Conservation (phyloP, 30 jellyfish, hydroid and myxozoan genomes). For the Catostylus mosaicus region DNA sequence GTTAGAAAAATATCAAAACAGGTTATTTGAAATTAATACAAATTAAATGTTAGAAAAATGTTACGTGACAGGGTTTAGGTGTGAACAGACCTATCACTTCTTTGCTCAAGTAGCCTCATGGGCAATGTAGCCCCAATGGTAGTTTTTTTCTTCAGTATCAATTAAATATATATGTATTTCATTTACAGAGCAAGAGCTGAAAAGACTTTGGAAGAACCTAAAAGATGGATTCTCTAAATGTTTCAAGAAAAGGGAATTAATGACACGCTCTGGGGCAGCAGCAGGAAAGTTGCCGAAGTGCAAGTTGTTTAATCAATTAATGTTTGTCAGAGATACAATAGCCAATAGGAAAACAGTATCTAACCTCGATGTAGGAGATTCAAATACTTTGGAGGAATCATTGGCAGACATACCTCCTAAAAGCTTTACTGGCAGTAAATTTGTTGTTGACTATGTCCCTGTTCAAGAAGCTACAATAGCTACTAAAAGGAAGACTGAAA, state of each 20-base stretch:
- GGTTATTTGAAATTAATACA: too few relatives aligned
- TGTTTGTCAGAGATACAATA: constrained; percentile 34
- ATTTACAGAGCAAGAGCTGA: constrained; percentile 9
- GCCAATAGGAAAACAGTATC: constrained; percentile 35
- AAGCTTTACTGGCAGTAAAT: not conserved
- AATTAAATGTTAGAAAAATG: too few relatives aligned
- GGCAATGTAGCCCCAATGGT: too few relatives aligned
- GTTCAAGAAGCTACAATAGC: not conserved
- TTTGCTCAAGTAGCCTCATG: too few relatives aligned
- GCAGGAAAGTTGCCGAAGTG: constrained; percentile 56
- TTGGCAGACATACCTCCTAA: not conserved
- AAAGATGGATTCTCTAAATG: constrained; percentile 12
- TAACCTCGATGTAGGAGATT: constrained; percentile 9
- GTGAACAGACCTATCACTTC: too few relatives aligned
- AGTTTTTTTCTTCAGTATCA: too few relatives aligned
- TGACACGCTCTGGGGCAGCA: constrained; percentile 66
- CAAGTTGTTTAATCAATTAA: constrained; percentile 31
- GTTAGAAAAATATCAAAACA: too few relatives aligned
- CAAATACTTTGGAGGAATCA: not conserved
- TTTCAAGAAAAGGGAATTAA: constrained; percentile 40
- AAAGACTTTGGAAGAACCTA: constrained; percentile 30
- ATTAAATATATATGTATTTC: too few relatives aligned
- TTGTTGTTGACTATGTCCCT: not conserved
- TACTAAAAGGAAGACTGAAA: not conserved
- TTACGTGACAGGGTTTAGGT: too few relatives aligned